Conservation (phyloP, 2,797 vertebrate genomes). For the Danio choprae region DNA sequence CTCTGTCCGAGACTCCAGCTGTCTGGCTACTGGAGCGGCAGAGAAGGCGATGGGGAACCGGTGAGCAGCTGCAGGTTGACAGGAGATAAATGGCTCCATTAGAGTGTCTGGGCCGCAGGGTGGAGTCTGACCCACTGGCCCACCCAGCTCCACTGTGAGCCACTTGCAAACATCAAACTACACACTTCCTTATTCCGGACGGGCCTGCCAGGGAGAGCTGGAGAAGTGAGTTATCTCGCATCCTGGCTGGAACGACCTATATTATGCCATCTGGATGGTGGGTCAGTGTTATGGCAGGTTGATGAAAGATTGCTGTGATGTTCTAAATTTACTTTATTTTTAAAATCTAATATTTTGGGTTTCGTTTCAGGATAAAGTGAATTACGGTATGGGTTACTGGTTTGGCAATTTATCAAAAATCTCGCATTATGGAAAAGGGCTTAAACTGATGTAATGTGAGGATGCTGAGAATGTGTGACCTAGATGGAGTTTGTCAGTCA, state of each 20-base stretch:
- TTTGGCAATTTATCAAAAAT: neutral
- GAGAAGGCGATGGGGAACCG: slow-evolving; percentile 32
- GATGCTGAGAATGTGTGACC: neutral
- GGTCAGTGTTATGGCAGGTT: slow-evolving; percentile 23
- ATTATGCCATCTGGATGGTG: slow-evolving; percentile 36
- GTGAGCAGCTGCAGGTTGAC: slow-evolving; percentile 62
- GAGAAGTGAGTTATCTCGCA: slow-evolving; percentile 13
- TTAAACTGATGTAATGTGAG: neutral
- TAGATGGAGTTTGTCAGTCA: neutral
- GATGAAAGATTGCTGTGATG: neutral
- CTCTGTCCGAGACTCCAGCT: slow-evolving; percentile 18
- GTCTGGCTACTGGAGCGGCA: slow-evolving; percentile 20
- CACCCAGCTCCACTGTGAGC: slow-evolving; percentile 41
- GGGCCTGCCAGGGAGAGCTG: neutral
- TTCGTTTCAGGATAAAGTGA: neutral
- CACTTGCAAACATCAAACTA: slow-evolving; percentile 40
- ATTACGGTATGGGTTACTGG: neutral
- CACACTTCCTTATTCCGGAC: neutral
- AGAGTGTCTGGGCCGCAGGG: slow-evolving; percentile 51
- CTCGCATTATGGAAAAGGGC: neutral
- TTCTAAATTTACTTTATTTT: neutral
- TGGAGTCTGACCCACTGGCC: slow-evolving; percentile 56
- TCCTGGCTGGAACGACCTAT: slow-evolving; percentile 39
- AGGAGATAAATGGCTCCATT: slow-evolving; percentile 61
- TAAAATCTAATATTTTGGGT: neutral